Evolutionary conservation across 2,888 invertebrate species (phyloP).

Genomic region (Zygogramma bicolorata): DNA sequence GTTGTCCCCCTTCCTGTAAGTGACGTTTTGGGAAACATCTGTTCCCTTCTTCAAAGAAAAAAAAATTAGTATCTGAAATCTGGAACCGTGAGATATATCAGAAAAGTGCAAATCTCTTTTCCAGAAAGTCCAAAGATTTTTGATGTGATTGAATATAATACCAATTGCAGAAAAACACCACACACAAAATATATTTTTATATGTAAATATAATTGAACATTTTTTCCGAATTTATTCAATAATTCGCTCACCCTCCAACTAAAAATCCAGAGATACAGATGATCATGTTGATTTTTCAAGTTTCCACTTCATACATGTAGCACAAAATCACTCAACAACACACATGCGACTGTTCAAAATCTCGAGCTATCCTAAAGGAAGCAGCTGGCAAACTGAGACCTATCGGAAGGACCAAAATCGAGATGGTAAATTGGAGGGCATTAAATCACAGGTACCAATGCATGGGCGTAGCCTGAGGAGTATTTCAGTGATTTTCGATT

Average conservation of each 20-base stretch:
- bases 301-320: conserved; percentile 27
- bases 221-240: not conserved
- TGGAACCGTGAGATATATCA: no score
- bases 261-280: conserved; percentile 74
- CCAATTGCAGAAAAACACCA: not conserved
- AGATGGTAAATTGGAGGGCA: conserved; percentile 54
- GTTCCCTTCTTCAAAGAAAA: not conserved
- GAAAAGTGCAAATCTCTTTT: not conserved
- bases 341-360: conserved; percentile 31
- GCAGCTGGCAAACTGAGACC: conserved; percentile 63
- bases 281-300: conserved; percentile 65
- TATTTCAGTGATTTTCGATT: not conserved
- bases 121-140: no score
- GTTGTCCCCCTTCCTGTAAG: not conserved
- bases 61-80: no score
- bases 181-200: not conserved
- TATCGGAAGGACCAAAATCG: conserved; percentile 53
- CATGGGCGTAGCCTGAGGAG: conserved; percentile 24
- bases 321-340: conserved; percentile 33
- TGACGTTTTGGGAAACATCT: not conserved
- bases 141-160: no score
- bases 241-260: conserved; percentile 69
- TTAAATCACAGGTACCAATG: conserved; percentile 63
- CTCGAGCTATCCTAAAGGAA: conserved; percentile 51
- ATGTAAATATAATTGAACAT: not conserved